These are phyloP conservation scores for Drosophila repletoides DNA, from an alignment of 1,140 invertebrate species.

Conservation along the genomic window DNA sequence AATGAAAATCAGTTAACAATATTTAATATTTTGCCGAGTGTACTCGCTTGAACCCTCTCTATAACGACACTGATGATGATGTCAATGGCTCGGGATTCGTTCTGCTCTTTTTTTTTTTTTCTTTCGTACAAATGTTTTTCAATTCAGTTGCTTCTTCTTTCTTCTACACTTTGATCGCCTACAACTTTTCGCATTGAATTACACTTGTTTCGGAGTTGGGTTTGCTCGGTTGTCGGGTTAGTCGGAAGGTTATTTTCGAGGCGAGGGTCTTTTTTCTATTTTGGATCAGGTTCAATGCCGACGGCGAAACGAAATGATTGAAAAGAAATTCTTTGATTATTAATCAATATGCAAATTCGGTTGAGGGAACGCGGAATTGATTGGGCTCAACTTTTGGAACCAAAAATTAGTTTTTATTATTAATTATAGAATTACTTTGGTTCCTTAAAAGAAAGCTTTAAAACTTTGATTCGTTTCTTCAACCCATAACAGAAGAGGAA, in stretches of 20 bases:
- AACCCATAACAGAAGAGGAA: too few species aligned
- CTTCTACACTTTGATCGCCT: slow-evolving; percentile 31
- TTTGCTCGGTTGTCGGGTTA: slow-evolving; percentile 20
- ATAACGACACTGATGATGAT: slow-evolving; percentile 30
- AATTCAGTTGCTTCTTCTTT: slow-evolving; percentile 41
- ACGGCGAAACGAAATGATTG: slow-evolving; percentile 20
- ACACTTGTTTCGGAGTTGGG: slow-evolving; percentile 44
- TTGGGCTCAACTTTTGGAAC: too few species aligned
- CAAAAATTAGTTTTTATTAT: too few species aligned
- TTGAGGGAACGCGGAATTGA: too few species aligned
- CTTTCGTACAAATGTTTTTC: slow-evolving; percentile 54
- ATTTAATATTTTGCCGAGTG: too few species aligned
- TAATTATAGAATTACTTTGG: too few species aligned
- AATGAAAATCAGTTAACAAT: too few species aligned
- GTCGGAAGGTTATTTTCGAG: slow-evolving; percentile 26
- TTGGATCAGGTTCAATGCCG: slow-evolving; percentile 30
- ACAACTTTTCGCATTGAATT: slow-evolving; percentile 70
- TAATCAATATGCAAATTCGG: slow-evolving; percentile 3
- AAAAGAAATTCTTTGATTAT: not conserved
- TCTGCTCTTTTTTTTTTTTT: slow-evolving; percentile 24
- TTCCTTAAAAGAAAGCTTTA: too few species aligned
- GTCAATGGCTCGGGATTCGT: slow-evolving; percentile 47
- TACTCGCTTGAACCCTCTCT: slow-evolving; percentile 50
- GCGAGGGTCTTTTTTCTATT: too few species aligned
- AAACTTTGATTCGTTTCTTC: too few species aligned